phyloP scores from a whole-genome alignment of 1,140 invertebrate species.

The Drosophila lini region DNA sequence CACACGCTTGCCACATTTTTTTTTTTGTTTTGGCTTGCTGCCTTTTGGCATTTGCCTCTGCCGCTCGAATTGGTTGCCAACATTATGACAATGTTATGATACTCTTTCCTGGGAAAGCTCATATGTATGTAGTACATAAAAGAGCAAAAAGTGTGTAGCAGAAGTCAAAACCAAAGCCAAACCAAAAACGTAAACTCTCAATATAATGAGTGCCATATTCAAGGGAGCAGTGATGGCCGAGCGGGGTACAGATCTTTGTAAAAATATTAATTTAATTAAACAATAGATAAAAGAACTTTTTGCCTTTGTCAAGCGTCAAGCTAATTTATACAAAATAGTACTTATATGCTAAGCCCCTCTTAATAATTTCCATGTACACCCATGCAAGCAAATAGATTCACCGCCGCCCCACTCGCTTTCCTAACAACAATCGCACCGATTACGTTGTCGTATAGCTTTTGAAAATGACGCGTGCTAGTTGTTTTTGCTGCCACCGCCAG shows the following conservation, averaged over 20 bases:
- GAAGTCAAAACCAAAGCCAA: slow-evolving; percentile 33
- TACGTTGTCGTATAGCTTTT: slow-evolving; percentile 68
- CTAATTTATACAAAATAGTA: neutral
- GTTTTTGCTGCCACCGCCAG: slow-evolving; percentile 66
- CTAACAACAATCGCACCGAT: slow-evolving; percentile 43
- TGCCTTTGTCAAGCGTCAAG: neutral
- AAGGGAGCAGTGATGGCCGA: neutral
- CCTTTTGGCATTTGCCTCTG: slow-evolving; percentile 46
- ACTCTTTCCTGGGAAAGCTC: slow-evolving; percentile 73
- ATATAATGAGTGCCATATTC: slow-evolving; percentile 31
- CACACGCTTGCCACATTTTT: slow-evolving; percentile 54
- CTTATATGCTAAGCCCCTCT: neutral
- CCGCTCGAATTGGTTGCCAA: slow-evolving; percentile 61
- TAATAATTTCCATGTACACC: slow-evolving; percentile 1
- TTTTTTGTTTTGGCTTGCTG: slow-evolving; percentile 59
- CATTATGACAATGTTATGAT: slow-evolving; percentile 79
- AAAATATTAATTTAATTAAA: neutral
- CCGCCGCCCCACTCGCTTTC: slow-evolving; percentile 8
- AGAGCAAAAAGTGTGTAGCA: slow-evolving; percentile 18
- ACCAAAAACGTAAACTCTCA: slow-evolving; percentile 25
- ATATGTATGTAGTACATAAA: slow-evolving; percentile 18
- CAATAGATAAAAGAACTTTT: neutral
- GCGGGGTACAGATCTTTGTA: neutral
- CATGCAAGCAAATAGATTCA: slow-evolving; percentile 4
- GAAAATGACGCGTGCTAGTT: slow-evolving; percentile 72